Base-by-base conservation (phyloP, 53 echinoderm and acorn worm species). In the Astropecten irregularis region DNA sequence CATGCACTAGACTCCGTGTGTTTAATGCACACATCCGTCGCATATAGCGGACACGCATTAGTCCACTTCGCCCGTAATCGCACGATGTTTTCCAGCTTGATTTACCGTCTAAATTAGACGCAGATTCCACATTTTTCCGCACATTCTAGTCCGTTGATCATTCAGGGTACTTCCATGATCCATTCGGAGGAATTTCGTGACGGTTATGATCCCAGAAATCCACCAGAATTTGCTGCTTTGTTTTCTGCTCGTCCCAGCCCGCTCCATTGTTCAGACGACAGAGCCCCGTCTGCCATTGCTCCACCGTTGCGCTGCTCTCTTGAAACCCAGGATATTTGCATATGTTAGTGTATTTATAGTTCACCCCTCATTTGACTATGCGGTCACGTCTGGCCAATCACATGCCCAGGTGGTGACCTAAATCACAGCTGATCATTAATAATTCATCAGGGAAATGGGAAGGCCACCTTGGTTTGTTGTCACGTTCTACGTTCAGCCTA, bases 271-370 rank as follows among this genome's bases (percentile, higher is more conserved):
- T 11, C 42, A 11, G 79, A 79, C 63, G 57, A 67, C 72, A 68
- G 85, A 18, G 57, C 58, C 32, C 71, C 46, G 49, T 83, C 91
- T 91, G 91, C 91, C 91, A 91, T 91, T 73, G 82, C 73, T 68
- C 49, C 76, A 15, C 70, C 73, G 36, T 83, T 35, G 91, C 91
- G 35, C 66, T 50, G 73, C 71, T 65, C 83, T 86, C 91, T 91
- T 85, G 89, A 73, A 86, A 92, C 73, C 57, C 68, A 35, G 38
- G 11, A 36, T 71, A 92, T 92, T 92, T 92, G 92, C 92, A 92
- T 92, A 92, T 86, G 69, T 40, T 83, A 60, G 73, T 92, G 89
- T 92, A 92, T 92, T 92, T 92, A 92, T 92, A 92, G 85, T 47
- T 76, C 65, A 40, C 51, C 55, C 83, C 91, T 87, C 70, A 87